Conservation (phyloP, 1,140 invertebrate genomes). For the Drosophila trapezifrons region DNA sequence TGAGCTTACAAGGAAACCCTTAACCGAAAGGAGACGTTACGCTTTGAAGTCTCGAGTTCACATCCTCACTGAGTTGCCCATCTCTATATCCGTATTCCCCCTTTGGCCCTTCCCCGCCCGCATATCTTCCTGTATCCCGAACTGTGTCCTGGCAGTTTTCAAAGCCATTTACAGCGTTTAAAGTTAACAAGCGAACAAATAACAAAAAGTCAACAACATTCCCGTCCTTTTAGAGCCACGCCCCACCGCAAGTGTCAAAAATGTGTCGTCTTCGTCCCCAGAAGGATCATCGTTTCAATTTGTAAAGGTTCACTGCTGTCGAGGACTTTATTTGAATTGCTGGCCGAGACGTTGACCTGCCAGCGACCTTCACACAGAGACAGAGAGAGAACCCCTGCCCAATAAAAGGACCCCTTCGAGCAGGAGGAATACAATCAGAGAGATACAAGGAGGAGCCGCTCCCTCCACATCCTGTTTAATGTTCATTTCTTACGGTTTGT, state of each 20-base stretch:
- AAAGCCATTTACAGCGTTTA: constrained; percentile 81
- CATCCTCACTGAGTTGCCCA: constrained; percentile 1
- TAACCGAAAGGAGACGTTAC: no score
- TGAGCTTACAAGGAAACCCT: no score
- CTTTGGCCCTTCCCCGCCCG: no score
- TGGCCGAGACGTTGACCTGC: constrained; percentile 66
- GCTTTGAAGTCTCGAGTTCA: no score
- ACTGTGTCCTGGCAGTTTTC: constrained; percentile 70
- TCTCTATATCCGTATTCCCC: constrained; percentile 10
- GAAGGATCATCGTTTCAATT: constrained; percentile 73
- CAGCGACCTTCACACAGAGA: constrained; percentile 63
- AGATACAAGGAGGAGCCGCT: constrained; percentile 14
- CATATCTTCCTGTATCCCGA: constrained; percentile 4
- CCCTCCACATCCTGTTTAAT: constrained; percentile 69
- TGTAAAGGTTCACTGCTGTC: constrained; percentile 63
- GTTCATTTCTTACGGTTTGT: constrained; percentile 78
- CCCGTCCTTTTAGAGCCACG: constrained; percentile 7
- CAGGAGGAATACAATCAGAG: constrained; percentile 62
- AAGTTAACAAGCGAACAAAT: constrained; percentile 82
- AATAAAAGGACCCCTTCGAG: constrained; percentile 42
- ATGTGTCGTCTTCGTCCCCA: constrained; percentile 44
- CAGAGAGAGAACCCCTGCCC: background rate
- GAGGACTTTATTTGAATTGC: constrained; percentile 62
- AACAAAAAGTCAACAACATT: constrained; percentile 77
- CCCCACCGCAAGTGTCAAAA: constrained; percentile 53